Evolutionary conservation across 2,113 vertebrate genomes (phyloP), one percentile per base, ranked within the genome.

Genomic region (Nesoenas mayeri): DNA sequence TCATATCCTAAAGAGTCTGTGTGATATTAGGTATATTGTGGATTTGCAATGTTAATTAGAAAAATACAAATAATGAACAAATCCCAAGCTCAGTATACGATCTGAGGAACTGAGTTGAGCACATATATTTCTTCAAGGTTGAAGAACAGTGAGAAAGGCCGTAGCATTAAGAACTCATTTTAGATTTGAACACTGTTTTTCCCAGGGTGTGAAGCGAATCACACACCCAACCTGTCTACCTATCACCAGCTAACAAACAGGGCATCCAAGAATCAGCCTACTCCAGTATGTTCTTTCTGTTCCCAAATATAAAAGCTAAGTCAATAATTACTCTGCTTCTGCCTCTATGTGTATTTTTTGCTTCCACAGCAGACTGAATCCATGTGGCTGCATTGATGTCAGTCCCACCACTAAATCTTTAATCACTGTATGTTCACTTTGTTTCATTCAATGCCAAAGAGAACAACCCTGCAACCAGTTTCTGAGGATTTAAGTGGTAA

Each of bases 261-360:
- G 22, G 9, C 62, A 53, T 85, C 62, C 56, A 2, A 69, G 79
- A 83, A 82, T 74, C 54, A 73, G 38, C 6, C 48, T 79, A 57
- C 34, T 64, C 73, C 74, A 56, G 32, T 71, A 32, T 72, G 66
- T 66, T 79, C 58, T 88, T 71, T 61, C 18, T 90, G 65, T 93
- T 95, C 91, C 85, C 85, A 93, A 90, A 92, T 44, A 90, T 22
- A 82, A 83, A 89, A 65, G 70, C 74, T 88, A 96, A 92, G 54
- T 91, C 89, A 95, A 92, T 92, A 95, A 83, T 95, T 96, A 90
- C 89, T 85, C 62, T 81, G 61, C 17, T 62, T 81, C 38, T 83
- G 20, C 53, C 44, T 95, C 47, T 75, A 29, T 40, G 58, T 73
- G 70, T 66, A 66, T 53, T 74, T 85, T 88, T 83, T 78, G 31